phyloP scores from a whole-genome alignment of 2,888 invertebrate genomes.

The Liodrosophila aerea region DNA sequence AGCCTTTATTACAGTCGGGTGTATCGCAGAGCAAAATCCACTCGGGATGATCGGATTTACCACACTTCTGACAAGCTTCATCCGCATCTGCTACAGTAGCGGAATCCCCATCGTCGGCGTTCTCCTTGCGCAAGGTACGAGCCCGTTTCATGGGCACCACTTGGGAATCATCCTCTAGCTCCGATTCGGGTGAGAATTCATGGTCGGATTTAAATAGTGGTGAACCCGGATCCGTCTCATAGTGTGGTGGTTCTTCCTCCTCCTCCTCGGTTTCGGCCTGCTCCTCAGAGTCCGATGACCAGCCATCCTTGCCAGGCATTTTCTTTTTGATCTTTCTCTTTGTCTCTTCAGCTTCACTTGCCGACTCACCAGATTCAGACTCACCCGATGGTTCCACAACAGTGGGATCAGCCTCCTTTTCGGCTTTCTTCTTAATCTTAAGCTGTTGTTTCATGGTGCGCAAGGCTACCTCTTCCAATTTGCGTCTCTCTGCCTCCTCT shows the following conservation, averaged over 20 bases:
- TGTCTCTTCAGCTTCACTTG: slow-evolving; percentile 77
- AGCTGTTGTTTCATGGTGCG: slow-evolving; percentile 87
- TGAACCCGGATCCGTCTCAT: slow-evolving; percentile 83
- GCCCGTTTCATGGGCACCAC: slow-evolving; percentile 90
- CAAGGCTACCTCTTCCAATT: slow-evolving; percentile 89
- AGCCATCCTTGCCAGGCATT: slow-evolving; percentile 80
- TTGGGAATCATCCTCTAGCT: slow-evolving; percentile 87
- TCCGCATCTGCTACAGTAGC: slow-evolving; percentile 83
- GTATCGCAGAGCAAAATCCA: slow-evolving; percentile 98
- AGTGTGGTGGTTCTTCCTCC: slow-evolving; percentile 83
- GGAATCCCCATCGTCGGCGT: slow-evolving; percentile 82
- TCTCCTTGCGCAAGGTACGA: slow-evolving; percentile 90
- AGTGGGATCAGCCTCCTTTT: slow-evolving; percentile 79
- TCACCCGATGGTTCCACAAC: slow-evolving; percentile 75
- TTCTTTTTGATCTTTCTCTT: slow-evolving; percentile 82
- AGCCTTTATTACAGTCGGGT: slow-evolving; percentile 92
- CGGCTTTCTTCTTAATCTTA: slow-evolving; percentile 83
- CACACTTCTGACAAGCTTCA: slow-evolving; percentile 94
- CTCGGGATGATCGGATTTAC: slow-evolving; percentile 96
- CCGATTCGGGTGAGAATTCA: slow-evolving; percentile 96
- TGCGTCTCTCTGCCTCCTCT: slow-evolving; percentile 91
- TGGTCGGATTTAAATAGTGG: slow-evolving; percentile 91
- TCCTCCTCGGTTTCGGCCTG: slow-evolving; percentile 83
- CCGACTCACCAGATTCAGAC: slow-evolving; percentile 67
- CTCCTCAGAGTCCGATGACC: slow-evolving; percentile 82